Evolutionary conservation across 1,140 invertebrate species (phyloP).

Genomic region (Camponotus pennsylvanicus): DNA sequence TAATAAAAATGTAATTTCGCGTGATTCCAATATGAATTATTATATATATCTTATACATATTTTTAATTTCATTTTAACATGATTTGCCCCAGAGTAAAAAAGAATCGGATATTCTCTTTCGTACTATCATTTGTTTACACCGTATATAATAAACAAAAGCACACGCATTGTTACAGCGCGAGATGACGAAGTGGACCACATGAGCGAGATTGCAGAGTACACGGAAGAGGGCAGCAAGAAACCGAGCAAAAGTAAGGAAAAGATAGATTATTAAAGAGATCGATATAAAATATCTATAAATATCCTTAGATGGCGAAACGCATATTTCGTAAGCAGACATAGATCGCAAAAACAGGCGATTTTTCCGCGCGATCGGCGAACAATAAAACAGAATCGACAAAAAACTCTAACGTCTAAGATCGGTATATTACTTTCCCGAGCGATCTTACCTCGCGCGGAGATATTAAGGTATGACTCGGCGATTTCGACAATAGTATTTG

Average conservation of each 20-base stretch:
- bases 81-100: slow-evolving; percentile 18
- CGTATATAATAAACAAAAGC: slow-evolving; percentile 39
- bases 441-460: slow-evolving; percentile 42
- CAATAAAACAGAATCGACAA: slow-evolving; percentile 15
- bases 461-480: slow-evolving; percentile 56
- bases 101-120: background rate
- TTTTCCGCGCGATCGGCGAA: slow-evolving; percentile 27
- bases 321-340: background rate
- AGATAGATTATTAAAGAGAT: slow-evolving; percentile 11
- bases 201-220: slow-evolving; percentile 68
- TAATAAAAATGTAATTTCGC: too few species aligned
- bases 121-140: background rate
- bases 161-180: slow-evolving; percentile 56
- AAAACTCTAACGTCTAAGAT: background rate
- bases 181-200: slow-evolving; percentile 67
- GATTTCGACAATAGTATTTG: slow-evolving; percentile 40
- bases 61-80: background rate
- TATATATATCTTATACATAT: too few species aligned
- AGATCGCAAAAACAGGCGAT: background rate
- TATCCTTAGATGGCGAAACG: background rate
- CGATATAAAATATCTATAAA: background rate
- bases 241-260: slow-evolving; percentile 74
- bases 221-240: slow-evolving; percentile 68
- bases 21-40: background rate
- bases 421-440: slow-evolving; percentile 44